Conservation (phyloP, 1,140 invertebrate genomes). For the Brachionus plicatilis region DNA sequence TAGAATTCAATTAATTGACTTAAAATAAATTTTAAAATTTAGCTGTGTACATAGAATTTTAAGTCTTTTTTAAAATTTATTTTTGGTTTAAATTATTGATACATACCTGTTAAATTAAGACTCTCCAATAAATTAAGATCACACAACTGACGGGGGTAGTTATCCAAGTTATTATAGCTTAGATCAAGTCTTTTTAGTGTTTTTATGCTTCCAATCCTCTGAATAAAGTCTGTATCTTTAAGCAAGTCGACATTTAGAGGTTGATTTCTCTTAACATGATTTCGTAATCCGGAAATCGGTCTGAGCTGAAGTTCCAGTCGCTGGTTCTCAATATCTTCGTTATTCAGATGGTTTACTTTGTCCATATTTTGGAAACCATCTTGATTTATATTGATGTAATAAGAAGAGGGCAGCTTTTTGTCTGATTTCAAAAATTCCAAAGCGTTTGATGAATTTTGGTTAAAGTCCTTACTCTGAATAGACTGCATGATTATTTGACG, state of each 20-base stretch:
- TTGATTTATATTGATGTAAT: conserved; percentile 22
- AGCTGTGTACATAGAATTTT: too few species aligned
- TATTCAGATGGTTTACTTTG: not conserved
- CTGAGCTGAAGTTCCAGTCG: not conserved
- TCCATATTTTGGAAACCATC: conserved; percentile 33
- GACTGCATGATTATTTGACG: not conserved
- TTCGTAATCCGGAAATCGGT: not conserved
- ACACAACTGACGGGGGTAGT: conserved; percentile 19
- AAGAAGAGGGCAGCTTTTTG: not conserved
- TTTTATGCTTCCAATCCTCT: conserved; percentile 25
- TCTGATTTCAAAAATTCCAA: not conserved
- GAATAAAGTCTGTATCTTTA: conserved; percentile 15
- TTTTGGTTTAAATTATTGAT: not conserved
- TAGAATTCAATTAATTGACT: too few species aligned
- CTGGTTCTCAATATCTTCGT: not conserved
- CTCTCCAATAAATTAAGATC: not conserved
- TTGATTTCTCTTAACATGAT: conserved; percentile 22
- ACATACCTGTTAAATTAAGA: not conserved
- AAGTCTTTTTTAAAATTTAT: not conserved
- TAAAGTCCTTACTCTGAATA: not conserved
- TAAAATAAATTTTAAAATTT: too few species aligned
- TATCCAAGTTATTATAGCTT: conserved; percentile 7
- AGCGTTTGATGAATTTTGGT: not conserved
- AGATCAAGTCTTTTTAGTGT: conserved; percentile 37
- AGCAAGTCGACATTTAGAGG: not conserved